A percentile compares a stretch with the other conserved stretches of the same genome.
Conservation (phyloP, 2,113 vertebrate species). For the Hypocryptadius cinnamomeus region DNA sequence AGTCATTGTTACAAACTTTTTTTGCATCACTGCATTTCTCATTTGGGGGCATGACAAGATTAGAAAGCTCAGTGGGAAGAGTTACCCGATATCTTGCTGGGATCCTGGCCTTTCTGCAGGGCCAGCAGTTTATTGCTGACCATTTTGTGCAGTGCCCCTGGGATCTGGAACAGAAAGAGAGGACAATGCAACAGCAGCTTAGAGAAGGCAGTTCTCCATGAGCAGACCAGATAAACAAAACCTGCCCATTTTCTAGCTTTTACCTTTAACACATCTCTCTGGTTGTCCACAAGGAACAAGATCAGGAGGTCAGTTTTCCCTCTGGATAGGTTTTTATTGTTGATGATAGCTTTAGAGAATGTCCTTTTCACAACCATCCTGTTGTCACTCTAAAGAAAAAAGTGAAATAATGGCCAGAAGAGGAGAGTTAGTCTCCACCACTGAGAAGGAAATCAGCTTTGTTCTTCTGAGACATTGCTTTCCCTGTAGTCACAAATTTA, state of each 20-base stretch:
- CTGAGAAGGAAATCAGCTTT: background rate
- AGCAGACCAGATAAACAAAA: background rate
- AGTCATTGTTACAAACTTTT: background rate
- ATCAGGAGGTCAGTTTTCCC: constrained; percentile 94
- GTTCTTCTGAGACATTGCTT: background rate
- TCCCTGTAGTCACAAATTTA: background rate
- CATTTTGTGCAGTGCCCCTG: constrained; percentile 87
- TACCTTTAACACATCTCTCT: constrained; percentile 93
- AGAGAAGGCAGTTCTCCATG: background rate
- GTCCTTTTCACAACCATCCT: constrained; percentile 94
- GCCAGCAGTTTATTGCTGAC: constrained; percentile 86
- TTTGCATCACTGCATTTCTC: background rate
- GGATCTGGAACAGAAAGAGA: constrained; percentile 72
- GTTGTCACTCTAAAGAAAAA: constrained; percentile 83
- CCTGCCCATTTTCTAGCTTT: background rate
- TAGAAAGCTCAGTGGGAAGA: background rate
- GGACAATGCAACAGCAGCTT: background rate
- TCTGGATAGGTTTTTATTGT: constrained; percentile 85
- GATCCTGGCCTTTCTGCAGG: constrained; percentile 83
- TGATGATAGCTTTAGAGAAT: constrained; percentile 87
- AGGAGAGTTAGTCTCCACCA: background rate
- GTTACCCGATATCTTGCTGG: constrained; percentile 79
- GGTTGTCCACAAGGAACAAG: constrained; percentile 92
- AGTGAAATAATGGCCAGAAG: background rate
- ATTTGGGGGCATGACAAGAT: background rate